Evolutionary conservation across 2,113 vertebrate species (phyloP), one percentile per base, ranked within the genome.

Genomic region (Quiscalus mexicanus): DNA sequence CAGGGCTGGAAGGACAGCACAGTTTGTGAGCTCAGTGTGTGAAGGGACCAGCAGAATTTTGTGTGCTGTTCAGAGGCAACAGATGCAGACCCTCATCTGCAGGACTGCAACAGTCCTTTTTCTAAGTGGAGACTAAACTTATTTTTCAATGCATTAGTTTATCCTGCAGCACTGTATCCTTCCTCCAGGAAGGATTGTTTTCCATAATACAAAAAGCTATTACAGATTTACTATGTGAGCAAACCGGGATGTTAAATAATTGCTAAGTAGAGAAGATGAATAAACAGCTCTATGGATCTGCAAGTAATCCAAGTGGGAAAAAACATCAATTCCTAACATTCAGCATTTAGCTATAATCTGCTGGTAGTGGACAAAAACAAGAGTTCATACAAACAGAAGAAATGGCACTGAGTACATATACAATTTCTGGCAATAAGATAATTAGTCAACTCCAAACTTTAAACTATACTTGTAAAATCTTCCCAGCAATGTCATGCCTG

Each of bases 191-290:
- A 93, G 50, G n/a, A 78, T 27, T 83, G 73, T 78, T 94, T 88
- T 95, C 76, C 58, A 33, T 49, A 91, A 68, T 52, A 86, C 59
- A 86, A 55, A 91, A 96, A 94, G 27, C 60, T 78, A 60, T 95
- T 68, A 90, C 28, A 87, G 63, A 90, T 53, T 88, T 74, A 77
- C 63, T 65, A 3, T 31, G 59, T 64, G 85, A 95, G 60, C 63
- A 93, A 88, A 87, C 64, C 24, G 24, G 6, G 60, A 68, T 30
- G 79, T 70, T 89, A 85, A 88, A 68, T 84, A 96, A 92, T 67
- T 86, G 52, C 64, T 88, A 94, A 94, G 71, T n/a, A 89, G 60
- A 68, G 68, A 92, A 92, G 75, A 87, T 58, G 56, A 94, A 68
- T 70, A 86, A 84, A 88, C 35, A 86, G 33, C 56, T 78, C 79